Base-by-base conservation (phyloP, 2,888 invertebrate species). In the Netelia fuscicornis region DNA sequence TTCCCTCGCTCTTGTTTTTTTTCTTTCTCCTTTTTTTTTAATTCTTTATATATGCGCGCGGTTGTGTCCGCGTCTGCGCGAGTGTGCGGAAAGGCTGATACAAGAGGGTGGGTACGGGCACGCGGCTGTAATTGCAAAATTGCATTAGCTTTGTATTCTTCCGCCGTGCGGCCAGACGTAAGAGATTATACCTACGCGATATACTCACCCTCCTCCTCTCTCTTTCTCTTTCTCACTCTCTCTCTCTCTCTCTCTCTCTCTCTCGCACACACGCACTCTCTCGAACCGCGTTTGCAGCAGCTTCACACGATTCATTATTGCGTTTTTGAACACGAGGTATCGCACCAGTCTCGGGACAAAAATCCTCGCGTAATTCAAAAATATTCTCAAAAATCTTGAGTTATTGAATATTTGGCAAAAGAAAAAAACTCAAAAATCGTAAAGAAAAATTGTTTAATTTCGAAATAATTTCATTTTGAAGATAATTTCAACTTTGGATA, bases 111-210 rank as follows among this genome's bases (percentile, higher is more conserved):
- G 81, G 86, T 82, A 74, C 82, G 88, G 86, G 86, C 88, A 86
- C 89, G 87, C 67, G 70, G 78, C 89, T 89, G 90, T 92, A 92
- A 92, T 91, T 92, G 91, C 90, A 91, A 92, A 91, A 92, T 92
- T 91, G 91, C 91, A 91, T 92, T 91, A 92, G 92, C 91, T 91
- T 92, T 92, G 92, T 91, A 90, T 90, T 91, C 91, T 90, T 91
- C 89, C 88, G 90, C 88, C 89, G 88, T 90, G 90, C 90, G 91
- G 83, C 88, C 91, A 90, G 90, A 91, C 90, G 89, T 90, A 90
- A 91, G 90, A 90, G 88, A 91, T 91, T 85, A 91, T 87, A 88
- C 85, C 75, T 86, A 78, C 78, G 84, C 74, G 79, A 75, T 82
- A 78, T 75, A 70, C 65, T 71, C 58, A 60, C 70, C 48, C 52